These are phyloP conservation scores for Caenorhabditis doughertyi DNA, from an alignment of 2,888 invertebrate species.

Conservation along the genomic window DNA sequence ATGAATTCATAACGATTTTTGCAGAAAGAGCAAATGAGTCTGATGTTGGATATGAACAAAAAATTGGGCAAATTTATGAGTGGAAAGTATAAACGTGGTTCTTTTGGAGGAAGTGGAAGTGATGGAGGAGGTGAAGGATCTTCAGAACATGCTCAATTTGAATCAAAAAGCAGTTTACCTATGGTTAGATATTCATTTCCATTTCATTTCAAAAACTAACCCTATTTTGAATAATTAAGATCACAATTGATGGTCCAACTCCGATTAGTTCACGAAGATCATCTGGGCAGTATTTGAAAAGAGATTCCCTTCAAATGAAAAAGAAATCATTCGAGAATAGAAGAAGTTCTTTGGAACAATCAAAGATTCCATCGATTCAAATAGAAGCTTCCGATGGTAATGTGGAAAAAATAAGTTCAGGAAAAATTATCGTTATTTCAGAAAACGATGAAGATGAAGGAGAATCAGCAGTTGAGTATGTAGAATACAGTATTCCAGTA, in stretches of 20 bases:
- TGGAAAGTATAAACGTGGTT: constrained; percentile 20
- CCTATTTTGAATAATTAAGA: constrained; percentile 18
- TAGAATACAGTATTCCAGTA: constrained; percentile 27
- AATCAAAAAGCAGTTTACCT: constrained; percentile 18
- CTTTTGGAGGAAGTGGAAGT: constrained; percentile 49
- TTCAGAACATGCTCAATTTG: background rate
- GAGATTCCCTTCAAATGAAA: constrained; percentile 58
- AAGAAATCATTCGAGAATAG: constrained; percentile 14
- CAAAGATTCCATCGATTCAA: constrained; percentile 35
- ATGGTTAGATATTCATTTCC: constrained; percentile 11
- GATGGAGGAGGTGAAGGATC: constrained; percentile 39
- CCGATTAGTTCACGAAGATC: constrained; percentile 46
- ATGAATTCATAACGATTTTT: constrained; percentile 6
- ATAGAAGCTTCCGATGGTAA: constrained; percentile 33
- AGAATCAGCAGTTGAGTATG: constrained; percentile 29
- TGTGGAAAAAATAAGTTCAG: background rate
- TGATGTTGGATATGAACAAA: constrained; percentile 70
- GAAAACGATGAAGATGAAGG: constrained; percentile 31
- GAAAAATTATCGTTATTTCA: constrained; percentile 3
- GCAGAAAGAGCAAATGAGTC: constrained; percentile 72
- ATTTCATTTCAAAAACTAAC: background rate
- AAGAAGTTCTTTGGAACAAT: background rate
- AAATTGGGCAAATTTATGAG: constrained; percentile 52
- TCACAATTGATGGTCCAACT: constrained; percentile 53
- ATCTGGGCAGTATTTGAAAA: constrained; percentile 58